Evolutionary conservation across 2,797 vertebrate species (phyloP), one percentile per base, ranked within the genome.

Genomic region (Esox lucius): DNA sequence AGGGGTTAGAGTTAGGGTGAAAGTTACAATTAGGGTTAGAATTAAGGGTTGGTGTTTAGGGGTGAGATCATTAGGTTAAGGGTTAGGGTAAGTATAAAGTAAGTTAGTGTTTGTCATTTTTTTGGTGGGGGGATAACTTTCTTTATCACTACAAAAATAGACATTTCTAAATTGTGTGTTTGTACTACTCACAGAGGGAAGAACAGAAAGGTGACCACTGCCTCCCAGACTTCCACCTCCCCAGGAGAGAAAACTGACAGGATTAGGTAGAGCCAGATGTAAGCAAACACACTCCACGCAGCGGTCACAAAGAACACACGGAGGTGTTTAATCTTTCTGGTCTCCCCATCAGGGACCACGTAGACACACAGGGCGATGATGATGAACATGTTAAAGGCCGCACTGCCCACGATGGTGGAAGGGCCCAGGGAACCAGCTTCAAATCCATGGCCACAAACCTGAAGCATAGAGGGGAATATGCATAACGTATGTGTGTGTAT

Each of bases 351-450:
- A 0, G 95, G 95, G 74, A 96, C 95, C 71, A 95, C 95, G 0
- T 92, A 92, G 68, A 96, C 92, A 51, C 95, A 96, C 78, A 96
- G 82, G 13, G 94, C 95, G 0, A 96, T 95, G 78, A 96, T 96
- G 16, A 96, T 92, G 79, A 96, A 96, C 95, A 96, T 96, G 89
- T 96, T 96, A 81, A 96, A 96, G 0, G 95, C 95, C 4, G 95
- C 95, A 0, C 95, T 96, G 79, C 95, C 95, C 39, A 96, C 95
- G 0, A 96, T 96, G 74, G 95, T 96, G 88, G 94, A 95, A 35
- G 95, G 95, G 6, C 95, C 95, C 78, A 96, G 86, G 74, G 95
- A 3, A 4, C 95, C 95, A 0, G 94, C 91, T 31, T 95, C 88
- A 73, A 96, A 96, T 24, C 93, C 88, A 79, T 95, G 94, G 15